These are phyloP conservation scores for Saxicola maurus DNA, from an alignment of 2,797 vertebrate species.

Conservation along the genomic window DNA sequence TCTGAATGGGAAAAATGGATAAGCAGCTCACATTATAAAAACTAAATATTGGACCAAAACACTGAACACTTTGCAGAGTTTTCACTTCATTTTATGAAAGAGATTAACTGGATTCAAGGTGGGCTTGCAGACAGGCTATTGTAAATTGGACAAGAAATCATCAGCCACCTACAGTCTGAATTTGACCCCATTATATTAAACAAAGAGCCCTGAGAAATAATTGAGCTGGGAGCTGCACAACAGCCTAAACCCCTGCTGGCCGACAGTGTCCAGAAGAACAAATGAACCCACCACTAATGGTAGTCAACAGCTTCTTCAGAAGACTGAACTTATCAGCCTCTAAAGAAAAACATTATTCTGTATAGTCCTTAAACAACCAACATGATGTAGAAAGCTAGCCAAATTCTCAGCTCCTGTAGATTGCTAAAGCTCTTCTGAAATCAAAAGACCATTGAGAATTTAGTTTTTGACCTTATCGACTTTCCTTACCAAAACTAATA, in stretches of 20 bases:
- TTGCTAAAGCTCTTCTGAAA: not conserved
- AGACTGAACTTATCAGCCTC: constrained; percentile 44
- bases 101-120: constrained; percentile 40
- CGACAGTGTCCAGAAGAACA: constrained; percentile 59
- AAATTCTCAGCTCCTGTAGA: not conserved
- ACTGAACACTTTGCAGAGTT: constrained; percentile 10
- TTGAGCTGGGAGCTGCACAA: constrained; percentile 55
- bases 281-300: constrained; percentile 61
- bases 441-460: not conserved
- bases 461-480: not conserved
- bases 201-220: constrained; percentile 62
- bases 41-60: not conserved
- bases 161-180: constrained; percentile 49
- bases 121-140: constrained; percentile 32
- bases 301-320: constrained; percentile 59
- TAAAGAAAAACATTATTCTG: not conserved
- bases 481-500: not conserved
- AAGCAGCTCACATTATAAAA: not conserved
- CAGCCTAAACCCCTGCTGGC: constrained; percentile 57
- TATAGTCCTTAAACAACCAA: not conserved
- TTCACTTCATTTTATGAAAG: constrained; percentile 26
- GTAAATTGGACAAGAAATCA: constrained; percentile 58
- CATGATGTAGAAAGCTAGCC: not conserved
- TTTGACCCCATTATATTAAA: constrained; percentile 66
- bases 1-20: not conserved